Percentiles rank a stretch among this genome's conserved stretches.
Conservation (phyloP, 2,888 invertebrate genomes). For the Drepana falcataria region DNA sequence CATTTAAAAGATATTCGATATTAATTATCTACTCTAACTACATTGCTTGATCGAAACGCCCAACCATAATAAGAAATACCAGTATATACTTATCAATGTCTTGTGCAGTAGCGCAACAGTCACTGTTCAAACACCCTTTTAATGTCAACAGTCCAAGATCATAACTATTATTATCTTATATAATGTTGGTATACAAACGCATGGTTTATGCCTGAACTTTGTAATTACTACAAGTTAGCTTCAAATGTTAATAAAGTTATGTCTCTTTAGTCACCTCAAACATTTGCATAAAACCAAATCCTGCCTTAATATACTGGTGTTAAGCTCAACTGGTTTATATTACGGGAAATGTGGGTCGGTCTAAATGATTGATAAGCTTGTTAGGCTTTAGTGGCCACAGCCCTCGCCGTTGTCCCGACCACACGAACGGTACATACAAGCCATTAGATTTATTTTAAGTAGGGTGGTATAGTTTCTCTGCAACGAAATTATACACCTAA, state of each 20-base stretch:
- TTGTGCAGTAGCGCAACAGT: too few relatives aligned
- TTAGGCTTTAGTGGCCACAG: constrained; percentile 12
- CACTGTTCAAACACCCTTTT: too few relatives aligned
- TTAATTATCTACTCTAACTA: too few relatives aligned
- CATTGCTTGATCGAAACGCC: too few relatives aligned
- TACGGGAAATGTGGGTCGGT: constrained; percentile 4
- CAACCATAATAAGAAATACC: too few relatives aligned
- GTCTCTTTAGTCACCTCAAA: background rate
- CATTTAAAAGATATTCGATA: too few relatives aligned
- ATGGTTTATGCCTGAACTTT: too few relatives aligned
- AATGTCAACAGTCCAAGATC: too few relatives aligned
- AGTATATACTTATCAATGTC: too few relatives aligned
- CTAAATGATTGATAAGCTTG: constrained; percentile 16
- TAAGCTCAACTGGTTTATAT: constrained; percentile 10
- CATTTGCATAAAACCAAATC: background rate
- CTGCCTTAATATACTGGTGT: background rate
- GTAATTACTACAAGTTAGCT: too few relatives aligned
- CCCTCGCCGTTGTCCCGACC: background rate
- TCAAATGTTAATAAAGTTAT: background rate
- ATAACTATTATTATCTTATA: too few relatives aligned
- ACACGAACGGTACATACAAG: constrained; percentile 1
- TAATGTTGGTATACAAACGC: too few relatives aligned
- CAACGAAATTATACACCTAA: background rate
- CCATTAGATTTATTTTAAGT: background rate
- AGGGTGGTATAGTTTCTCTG: background rate